These are phyloP conservation scores for Tachina grossa DNA, from an alignment of 2,888 invertebrate species.

Conservation along the genomic window DNA sequence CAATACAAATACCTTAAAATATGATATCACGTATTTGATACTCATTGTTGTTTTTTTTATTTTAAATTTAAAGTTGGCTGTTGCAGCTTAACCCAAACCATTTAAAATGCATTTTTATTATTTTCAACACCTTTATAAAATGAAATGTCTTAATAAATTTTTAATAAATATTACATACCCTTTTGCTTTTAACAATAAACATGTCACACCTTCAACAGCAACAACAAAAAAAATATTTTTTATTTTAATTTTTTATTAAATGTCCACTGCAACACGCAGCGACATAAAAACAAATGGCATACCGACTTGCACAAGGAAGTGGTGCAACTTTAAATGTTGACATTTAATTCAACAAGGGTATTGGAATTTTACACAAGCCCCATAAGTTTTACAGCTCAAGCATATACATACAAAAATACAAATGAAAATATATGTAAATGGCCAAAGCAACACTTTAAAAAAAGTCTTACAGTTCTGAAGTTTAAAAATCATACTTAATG, in stretches of 20 bases:
- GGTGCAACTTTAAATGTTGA: conserved; percentile 54
- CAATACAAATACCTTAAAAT: too few species aligned
- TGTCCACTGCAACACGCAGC: conserved; percentile 23
- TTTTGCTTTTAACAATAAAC: conserved; percentile 42
- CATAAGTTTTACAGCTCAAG: not conserved
- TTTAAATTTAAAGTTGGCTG: not conserved
- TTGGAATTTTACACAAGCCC: conserved; percentile 56
- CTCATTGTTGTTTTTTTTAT: too few species aligned
- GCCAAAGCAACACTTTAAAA: not conserved
- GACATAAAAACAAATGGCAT: conserved; percentile 43
- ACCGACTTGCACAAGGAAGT: conserved; percentile 9
- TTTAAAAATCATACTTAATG: too few species aligned
- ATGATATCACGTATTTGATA: too few species aligned
- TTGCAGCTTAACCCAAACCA: not conserved
- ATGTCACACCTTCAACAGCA: conserved; percentile 36
- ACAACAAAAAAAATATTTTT: not conserved
- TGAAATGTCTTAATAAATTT: conserved; percentile 43
- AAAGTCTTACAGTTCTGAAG: not conserved
- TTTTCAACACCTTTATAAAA: conserved; percentile 37
- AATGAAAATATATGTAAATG: not conserved
- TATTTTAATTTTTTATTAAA: conserved; percentile 8
- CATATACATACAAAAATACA: not conserved
- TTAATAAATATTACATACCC: conserved; percentile 38
- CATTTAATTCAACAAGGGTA: conserved; percentile 63
- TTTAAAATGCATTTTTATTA: conserved; percentile 45